Conservation (phyloP, 1,140 invertebrate genomes). For the Drosophila trapezifrons region DNA sequence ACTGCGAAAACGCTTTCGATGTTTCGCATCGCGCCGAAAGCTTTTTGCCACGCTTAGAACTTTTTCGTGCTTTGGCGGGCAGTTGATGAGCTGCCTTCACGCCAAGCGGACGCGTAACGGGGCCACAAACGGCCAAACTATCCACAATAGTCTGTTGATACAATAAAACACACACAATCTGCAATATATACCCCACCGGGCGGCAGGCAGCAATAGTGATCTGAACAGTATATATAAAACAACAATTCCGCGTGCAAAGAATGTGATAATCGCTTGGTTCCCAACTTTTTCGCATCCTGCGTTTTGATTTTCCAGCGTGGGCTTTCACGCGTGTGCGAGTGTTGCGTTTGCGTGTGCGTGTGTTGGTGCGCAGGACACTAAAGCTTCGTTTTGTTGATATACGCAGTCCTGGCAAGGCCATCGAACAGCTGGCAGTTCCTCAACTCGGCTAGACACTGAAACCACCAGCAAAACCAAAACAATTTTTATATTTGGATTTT, state of each 20-base stretch:
- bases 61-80: conserved; percentile 66
- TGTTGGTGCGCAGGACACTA: conserved; percentile 56
- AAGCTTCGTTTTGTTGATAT: conserved; percentile 63
- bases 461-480: conserved; percentile 8
- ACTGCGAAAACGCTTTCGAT: conserved; percentile 36
- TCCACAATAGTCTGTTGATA: conserved; percentile 28
- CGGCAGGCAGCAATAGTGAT: background rate
- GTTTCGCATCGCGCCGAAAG: conserved; percentile 27
- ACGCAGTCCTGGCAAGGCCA: conserved; percentile 58
- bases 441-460: conserved; percentile 27
- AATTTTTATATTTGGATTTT: conserved; percentile 41
- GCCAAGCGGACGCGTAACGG: conserved; percentile 64
- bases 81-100: conserved; percentile 77
- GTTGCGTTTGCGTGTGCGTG: conserved; percentile 29
- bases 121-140: conserved; percentile 50
- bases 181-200: conserved; percentile 24
- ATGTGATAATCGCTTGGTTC: conserved; percentile 55
- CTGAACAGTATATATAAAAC: background rate
- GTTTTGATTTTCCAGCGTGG: conserved; percentile 13
- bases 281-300: conserved; percentile 14
- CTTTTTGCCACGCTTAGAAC: conserved; percentile 68
- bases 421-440: conserved; percentile 58
- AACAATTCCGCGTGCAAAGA: conserved; percentile 38
- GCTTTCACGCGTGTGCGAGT: conserved; percentile 48
- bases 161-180: conserved; percentile 10